Conservation (phyloP, 2,797 vertebrate genomes). For the Sebastes glaucus region DNA sequence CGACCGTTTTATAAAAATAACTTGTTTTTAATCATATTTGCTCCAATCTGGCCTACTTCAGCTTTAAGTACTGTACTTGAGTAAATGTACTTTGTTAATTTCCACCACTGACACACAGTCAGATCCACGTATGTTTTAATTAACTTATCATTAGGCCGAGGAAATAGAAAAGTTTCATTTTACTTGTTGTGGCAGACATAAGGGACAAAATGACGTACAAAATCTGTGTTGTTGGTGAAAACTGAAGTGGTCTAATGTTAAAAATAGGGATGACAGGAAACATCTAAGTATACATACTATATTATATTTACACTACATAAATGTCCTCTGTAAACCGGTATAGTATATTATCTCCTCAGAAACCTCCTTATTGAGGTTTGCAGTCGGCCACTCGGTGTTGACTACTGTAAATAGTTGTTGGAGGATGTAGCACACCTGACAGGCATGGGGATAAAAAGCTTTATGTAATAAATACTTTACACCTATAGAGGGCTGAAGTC, state of each 20-base stretch:
- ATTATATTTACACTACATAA: background rate
- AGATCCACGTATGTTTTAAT: background rate
- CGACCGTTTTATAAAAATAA: no score
- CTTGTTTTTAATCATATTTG: no score
- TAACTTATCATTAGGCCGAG: background rate
- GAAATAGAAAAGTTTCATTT: background rate
- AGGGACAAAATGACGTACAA: background rate
- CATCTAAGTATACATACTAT: background rate
- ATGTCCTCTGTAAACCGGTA: background rate
- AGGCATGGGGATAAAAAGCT: background rate
- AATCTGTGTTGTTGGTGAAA: background rate
- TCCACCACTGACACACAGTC: background rate
- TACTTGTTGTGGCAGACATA: background rate
- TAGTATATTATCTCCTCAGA: background rate
- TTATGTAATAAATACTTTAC: background rate
- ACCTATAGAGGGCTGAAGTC: background rate
- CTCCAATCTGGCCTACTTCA: no score
- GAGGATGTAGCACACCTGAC: conserved; percentile 28
- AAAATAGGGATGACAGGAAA: background rate
- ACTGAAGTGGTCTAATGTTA: background rate
- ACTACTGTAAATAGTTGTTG: conserved; percentile 26
- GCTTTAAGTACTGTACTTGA: background rate
- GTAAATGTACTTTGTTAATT: background rate
- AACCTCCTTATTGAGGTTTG: conserved; percentile 31
- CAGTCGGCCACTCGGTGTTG: conserved; percentile 13